A percentile compares a stretch with the other conserved stretches of the same genome.
phyloP scores from a whole-genome alignment of 2,888 invertebrate genomes.

The Ophioninae sp. region DNA sequence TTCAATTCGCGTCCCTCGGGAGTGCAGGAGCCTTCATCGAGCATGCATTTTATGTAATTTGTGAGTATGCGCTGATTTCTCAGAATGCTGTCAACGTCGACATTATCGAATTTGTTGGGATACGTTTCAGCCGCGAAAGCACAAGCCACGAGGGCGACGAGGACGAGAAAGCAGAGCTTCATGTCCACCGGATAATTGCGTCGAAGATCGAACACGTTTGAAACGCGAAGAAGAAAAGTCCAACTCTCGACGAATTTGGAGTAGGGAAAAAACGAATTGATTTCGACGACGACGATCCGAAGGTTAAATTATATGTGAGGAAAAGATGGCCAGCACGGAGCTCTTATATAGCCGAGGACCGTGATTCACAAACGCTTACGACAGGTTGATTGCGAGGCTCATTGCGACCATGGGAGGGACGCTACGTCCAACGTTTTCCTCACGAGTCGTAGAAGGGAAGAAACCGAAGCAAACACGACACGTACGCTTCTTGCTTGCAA shows the following conservation, averaged over 20 bases:
- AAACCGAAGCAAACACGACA: conserved; percentile 40
- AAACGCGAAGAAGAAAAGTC: background rate
- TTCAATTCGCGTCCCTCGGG: conserved; percentile 84
- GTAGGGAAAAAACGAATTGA: background rate
- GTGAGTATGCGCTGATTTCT: conserved; percentile 83
- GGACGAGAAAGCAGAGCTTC: conserved; percentile 62
- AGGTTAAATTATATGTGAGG: conserved; percentile 58
- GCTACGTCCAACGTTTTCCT: conserved; percentile 22
- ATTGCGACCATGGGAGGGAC: conserved; percentile 40
- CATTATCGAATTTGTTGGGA: conserved; percentile 82
- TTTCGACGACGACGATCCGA: conserved; percentile 42
- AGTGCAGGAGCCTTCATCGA: conserved; percentile 84
- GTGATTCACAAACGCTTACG: conserved; percentile 42
- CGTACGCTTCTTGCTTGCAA: conserved; percentile 51
- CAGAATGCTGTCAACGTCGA: conserved; percentile 84
- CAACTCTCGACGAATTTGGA: background rate
- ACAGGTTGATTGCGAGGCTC: conserved; percentile 45
- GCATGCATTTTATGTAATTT: conserved; percentile 85
- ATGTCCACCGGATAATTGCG: conserved; percentile 29
- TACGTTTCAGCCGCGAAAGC: conserved; percentile 75
- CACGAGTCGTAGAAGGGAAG: conserved; percentile 31
- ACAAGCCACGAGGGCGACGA: conserved; percentile 72
- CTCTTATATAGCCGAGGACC: conserved; percentile 64
- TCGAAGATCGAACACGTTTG: background rate
- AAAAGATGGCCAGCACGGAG: conserved; percentile 45